Evolutionary conservation across 2,888 invertebrate genomes (phyloP), one percentile per base, ranked within the genome.

Genomic region (Leucania comma): DNA sequence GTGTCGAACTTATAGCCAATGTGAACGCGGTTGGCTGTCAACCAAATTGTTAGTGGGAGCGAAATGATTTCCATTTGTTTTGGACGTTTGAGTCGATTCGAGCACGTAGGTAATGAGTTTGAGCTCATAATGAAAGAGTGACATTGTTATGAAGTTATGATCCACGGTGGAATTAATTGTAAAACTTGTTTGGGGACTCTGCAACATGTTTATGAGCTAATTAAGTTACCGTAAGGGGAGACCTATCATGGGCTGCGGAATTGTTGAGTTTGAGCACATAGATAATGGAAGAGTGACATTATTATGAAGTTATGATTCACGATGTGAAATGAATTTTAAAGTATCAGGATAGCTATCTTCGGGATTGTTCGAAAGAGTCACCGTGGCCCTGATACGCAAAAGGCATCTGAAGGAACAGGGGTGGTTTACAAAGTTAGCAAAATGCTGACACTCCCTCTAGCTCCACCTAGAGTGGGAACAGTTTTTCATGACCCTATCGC

Each of bases 21-120:
- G 56, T 50, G 38, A 24, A 35, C 35, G 48, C 62, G 59, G 59
- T 76, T 81, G 81, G 83, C 78, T 65, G 61, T 59, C 61, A 63
- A 83, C 78, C 83, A 81, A 81, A 66, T 68, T 59, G 72, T 76
- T 59, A 62, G 35, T 50, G 53, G 51, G 9, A 65, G 17, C 42
- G 64, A 68, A 64, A 67, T 57, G 57, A 68, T 67, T 67, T 50
- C 64, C 68, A 68, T 80, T 80, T 80, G 59, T 74, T 80, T 61
- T 57, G 38, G 12, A 56, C 50, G 35, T 42, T 63, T 72, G 46
- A 46, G 12, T 69, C 57, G 42, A 42, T 14, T 42, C 42, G 22
- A 20, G 35, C 12, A 42, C 14, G n/a, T 59, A 38, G 1, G 20
- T 20, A 46, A 20, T 42, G 3, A 38, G 38, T 14, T 38, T 14